These are phyloP conservation scores for Pachyseris speciosa DNA, from an alignment of 64 coral and sea anemone genomes.

Conservation along the genomic window DNA sequence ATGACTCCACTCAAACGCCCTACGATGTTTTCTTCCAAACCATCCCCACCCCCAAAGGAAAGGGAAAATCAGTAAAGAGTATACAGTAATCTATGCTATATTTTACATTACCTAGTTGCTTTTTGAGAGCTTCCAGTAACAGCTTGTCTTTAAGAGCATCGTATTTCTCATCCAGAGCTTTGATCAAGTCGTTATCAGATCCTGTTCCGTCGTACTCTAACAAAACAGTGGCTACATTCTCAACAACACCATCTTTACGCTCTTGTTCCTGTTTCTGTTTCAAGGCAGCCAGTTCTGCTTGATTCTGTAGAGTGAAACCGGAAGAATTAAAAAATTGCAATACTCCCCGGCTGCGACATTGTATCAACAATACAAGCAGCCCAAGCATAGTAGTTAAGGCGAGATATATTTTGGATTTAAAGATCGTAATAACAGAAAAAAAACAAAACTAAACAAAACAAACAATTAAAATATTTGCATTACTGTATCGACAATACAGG, in stretches of 20 bases:
- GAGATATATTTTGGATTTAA: too few species aligned
- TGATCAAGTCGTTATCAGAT: slow-evolving; percentile 82
- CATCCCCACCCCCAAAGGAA: too few species aligned
- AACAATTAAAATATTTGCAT: too few species aligned
- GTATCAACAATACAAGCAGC: too few species aligned
- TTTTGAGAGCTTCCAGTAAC: slow-evolving; percentile 88
- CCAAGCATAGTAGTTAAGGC: too few species aligned
- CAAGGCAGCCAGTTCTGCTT: slow-evolving; percentile 58
- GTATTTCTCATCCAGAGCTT: slow-evolving; percentile 93
- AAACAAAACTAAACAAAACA: background rate
- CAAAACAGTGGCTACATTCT: slow-evolving; percentile 86
- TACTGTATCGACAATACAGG: too few species aligned
- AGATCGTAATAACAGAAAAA: background rate
- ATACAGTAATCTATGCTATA: background rate
- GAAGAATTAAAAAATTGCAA: background rate
- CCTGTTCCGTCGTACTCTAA: slow-evolving; percentile 92
- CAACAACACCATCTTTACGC: slow-evolving; percentile 59
- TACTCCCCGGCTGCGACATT: too few species aligned
- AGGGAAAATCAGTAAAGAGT: too few species aligned
- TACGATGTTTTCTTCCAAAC: too few species aligned
- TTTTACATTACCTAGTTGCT: slow-evolving; percentile 82
- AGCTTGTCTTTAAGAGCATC: slow-evolving; percentile 96
- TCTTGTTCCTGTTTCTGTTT: slow-evolving; percentile 76
- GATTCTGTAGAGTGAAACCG: slow-evolving; percentile 37
- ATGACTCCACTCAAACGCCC: too few species aligned